A percentile compares a stretch with the other conserved stretches of the same genome.
phyloP scores from a whole-genome alignment of 2,888 invertebrate genomes.

The Drosophila phalerata region DNA sequence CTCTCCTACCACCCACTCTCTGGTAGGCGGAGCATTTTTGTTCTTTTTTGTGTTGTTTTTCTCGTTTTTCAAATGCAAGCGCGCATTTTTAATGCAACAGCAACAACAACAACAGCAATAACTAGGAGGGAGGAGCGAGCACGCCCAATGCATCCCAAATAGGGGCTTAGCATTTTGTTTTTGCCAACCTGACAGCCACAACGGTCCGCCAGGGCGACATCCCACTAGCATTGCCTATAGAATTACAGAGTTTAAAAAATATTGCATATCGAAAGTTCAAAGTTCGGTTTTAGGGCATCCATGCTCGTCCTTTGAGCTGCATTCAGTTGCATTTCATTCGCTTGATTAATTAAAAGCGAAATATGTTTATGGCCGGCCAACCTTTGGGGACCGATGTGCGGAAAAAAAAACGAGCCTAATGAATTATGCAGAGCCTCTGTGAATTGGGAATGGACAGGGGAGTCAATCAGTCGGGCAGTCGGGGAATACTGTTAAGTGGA shows the following conservation, averaged over 20 bases:
- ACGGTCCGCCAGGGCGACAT: neutral
- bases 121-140: conserved; percentile 12
- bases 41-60: conserved; percentile 64
- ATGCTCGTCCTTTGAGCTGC: conserved; percentile 26
- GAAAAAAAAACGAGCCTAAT: conserved; percentile 52
- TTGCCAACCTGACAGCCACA: neutral
- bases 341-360: conserved; percentile 79
- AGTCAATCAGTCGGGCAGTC: neutral
- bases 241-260: conserved; percentile 51
- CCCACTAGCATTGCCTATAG: conserved; percentile 34
- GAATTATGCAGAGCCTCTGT: conserved; percentile 59
- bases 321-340: conserved; percentile 36
- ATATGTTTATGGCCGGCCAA: conserved; percentile 65
- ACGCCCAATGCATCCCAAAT: conserved; percentile 58
- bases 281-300: conserved; percentile 72
- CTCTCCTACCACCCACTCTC: neutral
- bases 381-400: conserved; percentile 59
- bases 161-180: conserved; percentile 67
- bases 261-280: conserved; percentile 73
- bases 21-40: conserved; percentile 84
- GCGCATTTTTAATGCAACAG: conserved; percentile 83
- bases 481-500: conserved; percentile 11
- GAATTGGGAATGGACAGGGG: neutral
- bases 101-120: conserved; percentile 58
- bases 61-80: conserved; percentile 83